Base-by-base conservation (phyloP, 1,140 invertebrate species). In the Olivierus martensii region DNA sequence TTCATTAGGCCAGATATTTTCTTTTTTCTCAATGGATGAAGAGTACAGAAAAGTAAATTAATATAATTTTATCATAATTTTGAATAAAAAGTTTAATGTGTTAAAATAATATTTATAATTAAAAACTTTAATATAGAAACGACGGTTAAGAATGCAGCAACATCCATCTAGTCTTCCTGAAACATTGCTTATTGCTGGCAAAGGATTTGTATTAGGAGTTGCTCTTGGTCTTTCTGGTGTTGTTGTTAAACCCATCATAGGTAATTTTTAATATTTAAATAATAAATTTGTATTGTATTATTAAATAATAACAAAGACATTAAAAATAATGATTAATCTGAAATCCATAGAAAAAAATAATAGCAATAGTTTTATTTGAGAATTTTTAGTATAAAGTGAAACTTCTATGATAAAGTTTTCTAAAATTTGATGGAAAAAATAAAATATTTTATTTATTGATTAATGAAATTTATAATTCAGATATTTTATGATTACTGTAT, bases 11-110 rank as follows among this genome's bases (percentile, higher is more conserved):
- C 95, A 97, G 73, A 93, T 93, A 9, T 71, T 99, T 43, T 93
- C 95, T 41, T 86, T 88, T 4, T 70, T 99, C 1, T 96, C 92
- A 1, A 81, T 99, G 49, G 95, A 99, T 65, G 84, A 97, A 63
- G 92, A 98, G 35, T 98, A 93, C 68, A 92, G 98, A 69, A 79
- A 55, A 36, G 57, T 55, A 53, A 17, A 18, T 6, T 17, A 34
- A 19, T 36, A 49, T 10, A n/a, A 18, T 18, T 45, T 19, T 3
- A 2, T 45, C 3, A 18, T 18, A 12, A 18, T 4, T 45, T 7
- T 45, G 5, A 45, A 9, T 18, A 15, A 45, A 19, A 45, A 3
- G 5, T 45, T 45, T 45, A 7, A 12, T 19, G 6, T 21, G n/a
- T 18, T 2, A 18, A 45, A 2, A 2, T 35, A 65, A 65, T 54